Conservation (phyloP, 2,797 vertebrate genomes). For the Eulemur coronatus region DNA sequence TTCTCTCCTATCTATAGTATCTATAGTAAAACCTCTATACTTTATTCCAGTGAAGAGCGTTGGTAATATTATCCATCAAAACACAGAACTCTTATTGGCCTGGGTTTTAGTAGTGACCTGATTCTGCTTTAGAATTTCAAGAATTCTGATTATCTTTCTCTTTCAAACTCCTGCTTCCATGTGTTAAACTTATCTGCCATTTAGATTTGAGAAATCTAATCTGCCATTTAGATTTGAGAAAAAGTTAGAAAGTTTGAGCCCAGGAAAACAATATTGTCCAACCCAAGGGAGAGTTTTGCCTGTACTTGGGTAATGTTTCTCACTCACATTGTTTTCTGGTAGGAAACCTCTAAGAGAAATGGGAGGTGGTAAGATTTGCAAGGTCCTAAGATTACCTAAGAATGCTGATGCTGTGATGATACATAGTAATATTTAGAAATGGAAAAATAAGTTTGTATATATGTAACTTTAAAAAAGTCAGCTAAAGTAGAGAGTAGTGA, state of each 20-base stretch:
- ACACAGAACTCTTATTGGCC: background rate
- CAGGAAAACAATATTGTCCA: background rate
- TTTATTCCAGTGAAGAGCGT: background rate
- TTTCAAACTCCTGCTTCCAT: background rate
- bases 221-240: background rate
- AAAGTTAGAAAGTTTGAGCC: background rate
- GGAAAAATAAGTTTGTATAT: background rate
- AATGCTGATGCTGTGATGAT: background rate
- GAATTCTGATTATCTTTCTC: background rate
- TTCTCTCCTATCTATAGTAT: background rate
- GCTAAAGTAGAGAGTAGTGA: background rate
- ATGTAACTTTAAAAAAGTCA: background rate
- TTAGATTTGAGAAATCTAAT: background rate
- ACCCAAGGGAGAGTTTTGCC: background rate
- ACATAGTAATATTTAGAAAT: background rate
- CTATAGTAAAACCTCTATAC: background rate
- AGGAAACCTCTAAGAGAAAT: background rate
- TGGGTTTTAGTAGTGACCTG: background rate
- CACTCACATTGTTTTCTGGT: background rate
- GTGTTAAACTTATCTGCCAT: background rate
- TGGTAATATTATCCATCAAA: background rate
- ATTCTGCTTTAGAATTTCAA: background rate
- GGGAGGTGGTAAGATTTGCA: background rate
- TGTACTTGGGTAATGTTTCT: background rate
- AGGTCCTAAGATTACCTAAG: background rate